Percentiles rank a stretch among this genome's conserved stretches.
Conservation (phyloP, 2,797 vertebrate genomes). For the Holocentrus rufus region DNA sequence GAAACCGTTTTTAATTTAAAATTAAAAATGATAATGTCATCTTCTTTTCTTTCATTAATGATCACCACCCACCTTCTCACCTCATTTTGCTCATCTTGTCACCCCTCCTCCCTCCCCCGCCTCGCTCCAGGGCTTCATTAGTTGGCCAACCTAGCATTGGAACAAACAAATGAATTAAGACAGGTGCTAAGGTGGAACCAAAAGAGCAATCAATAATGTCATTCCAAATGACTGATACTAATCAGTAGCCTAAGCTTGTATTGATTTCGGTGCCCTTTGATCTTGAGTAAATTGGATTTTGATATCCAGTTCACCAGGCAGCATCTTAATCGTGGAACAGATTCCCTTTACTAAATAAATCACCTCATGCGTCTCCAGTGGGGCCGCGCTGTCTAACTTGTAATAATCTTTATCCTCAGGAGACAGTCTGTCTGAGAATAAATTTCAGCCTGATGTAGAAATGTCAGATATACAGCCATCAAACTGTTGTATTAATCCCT, state of each 20-base stretch:
- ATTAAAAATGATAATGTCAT: too few species aligned
- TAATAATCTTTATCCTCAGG: constrained; percentile 2
- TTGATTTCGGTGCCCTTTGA: constrained; percentile 50
- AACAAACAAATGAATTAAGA: constrained; percentile 42
- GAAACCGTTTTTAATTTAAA: too few species aligned
- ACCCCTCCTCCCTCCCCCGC: constrained; percentile 4
- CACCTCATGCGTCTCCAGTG: not conserved
- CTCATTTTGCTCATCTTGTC: constrained; percentile 11
- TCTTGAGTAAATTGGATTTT: constrained; percentile 36
- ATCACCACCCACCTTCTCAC: constrained; percentile 2
- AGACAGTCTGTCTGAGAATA: not conserved
- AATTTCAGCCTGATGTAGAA: too few species aligned
- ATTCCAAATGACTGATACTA: constrained; percentile 35
- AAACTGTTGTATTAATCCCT: not conserved
- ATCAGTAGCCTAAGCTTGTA: constrained; percentile 3
- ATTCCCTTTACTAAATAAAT: too few species aligned
- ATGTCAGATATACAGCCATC: not conserved
- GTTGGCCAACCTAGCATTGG: constrained; percentile 25
- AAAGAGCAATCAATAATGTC: constrained; percentile 50
- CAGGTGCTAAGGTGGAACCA: constrained; percentile 22
- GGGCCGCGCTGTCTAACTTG: constrained; percentile 3
- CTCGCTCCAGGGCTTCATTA: constrained; percentile 41
- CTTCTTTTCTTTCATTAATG: too few species aligned
- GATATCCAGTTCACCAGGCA: constrained; percentile 8
- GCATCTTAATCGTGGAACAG: constrained; percentile 7